Conservation (phyloP, 2,113 vertebrate species). For the Bucco capensis region DNA sequence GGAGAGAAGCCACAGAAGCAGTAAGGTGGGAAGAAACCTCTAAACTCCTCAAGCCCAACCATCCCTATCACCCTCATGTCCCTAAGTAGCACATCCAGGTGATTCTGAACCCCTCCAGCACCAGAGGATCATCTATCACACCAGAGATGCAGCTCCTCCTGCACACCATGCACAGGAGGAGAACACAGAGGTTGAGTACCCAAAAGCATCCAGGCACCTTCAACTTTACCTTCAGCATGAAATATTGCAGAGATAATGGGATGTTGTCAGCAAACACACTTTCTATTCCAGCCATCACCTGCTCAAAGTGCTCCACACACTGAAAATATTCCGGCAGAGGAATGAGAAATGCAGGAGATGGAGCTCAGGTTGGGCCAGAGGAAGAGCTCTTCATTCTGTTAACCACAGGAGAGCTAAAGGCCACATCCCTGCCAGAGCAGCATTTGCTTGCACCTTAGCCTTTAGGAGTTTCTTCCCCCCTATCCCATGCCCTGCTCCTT, state of each 20-base stretch:
- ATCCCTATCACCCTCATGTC: no score
- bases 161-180: not conserved
- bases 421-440: not conserved
- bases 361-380: not conserved
- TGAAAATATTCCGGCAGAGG: not conserved
- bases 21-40: no score
- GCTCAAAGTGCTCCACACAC: not conserved
- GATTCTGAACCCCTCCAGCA: no score
- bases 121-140: no score
- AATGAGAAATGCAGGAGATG: not conserved
- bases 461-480: not conserved
- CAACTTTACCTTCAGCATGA: not conserved
- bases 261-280: not conserved
- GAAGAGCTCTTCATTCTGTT: not conserved
- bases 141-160: not conserved
- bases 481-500: no score
- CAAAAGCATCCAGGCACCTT: not conserved
- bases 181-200: not conserved
- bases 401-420: not conserved
- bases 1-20: no score
- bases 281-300: not conserved
- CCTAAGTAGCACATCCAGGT: no score
- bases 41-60: no score
- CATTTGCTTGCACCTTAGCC: not conserved
- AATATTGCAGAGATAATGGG: not conserved